A percentile compares a stretch with the other conserved stretches of the same genome.
Conservation (phyloP, 1,140 invertebrate species). For the Holotrichia oblita region DNA sequence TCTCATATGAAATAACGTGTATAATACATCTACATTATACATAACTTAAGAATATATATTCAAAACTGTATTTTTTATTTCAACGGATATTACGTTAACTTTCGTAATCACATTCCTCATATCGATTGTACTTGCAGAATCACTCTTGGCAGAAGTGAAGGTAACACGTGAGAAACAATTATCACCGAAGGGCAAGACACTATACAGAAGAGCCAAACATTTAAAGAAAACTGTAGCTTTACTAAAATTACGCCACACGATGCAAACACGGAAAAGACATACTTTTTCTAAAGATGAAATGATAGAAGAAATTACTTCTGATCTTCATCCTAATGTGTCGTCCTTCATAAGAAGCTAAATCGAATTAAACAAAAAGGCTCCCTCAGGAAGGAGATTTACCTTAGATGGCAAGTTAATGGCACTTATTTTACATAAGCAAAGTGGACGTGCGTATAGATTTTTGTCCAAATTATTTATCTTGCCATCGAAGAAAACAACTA, state of each 20-base stretch:
- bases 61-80: too few species aligned
- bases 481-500: conserved; percentile 5
- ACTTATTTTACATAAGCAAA: background rate
- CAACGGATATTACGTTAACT: too few species aligned
- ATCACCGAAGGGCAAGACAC: background rate
- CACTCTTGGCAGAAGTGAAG: background rate
- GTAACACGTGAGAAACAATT: background rate
- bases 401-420: background rate
- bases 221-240: background rate
- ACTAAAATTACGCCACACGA: background rate
- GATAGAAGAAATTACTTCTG: background rate
- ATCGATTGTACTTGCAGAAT: background rate
- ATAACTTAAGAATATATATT: too few species aligned
- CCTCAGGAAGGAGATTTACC: background rate
- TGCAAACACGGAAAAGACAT: background rate
- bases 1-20: too few species aligned
- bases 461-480: conserved; percentile 17
- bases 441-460: background rate
- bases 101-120: too few species aligned
- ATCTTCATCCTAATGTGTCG: background rate
- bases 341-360: conserved; percentile 45
- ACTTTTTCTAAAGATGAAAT: conserved; percentile 1
- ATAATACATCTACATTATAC: too few species aligned
- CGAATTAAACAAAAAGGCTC: background rate
- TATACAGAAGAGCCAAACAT: background rate